These are phyloP conservation scores for Phortica okadai DNA, from an alignment of 2,888 invertebrate genomes.

Conservation along the genomic window DNA sequence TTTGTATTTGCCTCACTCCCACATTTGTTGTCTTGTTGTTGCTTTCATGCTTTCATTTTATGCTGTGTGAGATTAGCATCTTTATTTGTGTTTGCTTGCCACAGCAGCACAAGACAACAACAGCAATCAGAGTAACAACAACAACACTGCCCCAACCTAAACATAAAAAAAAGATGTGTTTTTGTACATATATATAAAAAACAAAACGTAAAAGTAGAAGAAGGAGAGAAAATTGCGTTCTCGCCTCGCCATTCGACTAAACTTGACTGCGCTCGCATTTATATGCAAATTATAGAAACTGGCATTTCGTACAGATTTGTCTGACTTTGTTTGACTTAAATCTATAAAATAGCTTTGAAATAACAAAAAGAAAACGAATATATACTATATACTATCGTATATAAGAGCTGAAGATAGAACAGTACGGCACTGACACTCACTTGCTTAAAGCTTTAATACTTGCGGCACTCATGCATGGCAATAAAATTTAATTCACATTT, in stretches of 20 bases:
- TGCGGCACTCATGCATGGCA: background rate
- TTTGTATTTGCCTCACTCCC: conserved; percentile 30
- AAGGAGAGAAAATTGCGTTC: conserved; percentile 42
- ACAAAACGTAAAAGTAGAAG: conserved; percentile 47
- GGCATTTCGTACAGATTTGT: conserved; percentile 61
- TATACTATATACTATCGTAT: background rate
- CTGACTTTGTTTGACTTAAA: conserved; percentile 57
- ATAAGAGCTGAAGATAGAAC: background rate
- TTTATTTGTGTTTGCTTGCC: conserved; percentile 69
- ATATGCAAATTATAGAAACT: conserved; percentile 69
- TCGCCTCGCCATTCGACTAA: background rate
- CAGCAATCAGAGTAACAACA: conserved; percentile 7
- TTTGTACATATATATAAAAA: conserved; percentile 34
- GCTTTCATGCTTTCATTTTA: conserved; percentile 53
- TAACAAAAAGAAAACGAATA: background rate
- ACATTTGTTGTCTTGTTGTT: conserved; percentile 39
- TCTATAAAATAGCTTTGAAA: conserved; percentile 16
- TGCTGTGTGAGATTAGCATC: conserved; percentile 62
- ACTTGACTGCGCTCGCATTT: conserved; percentile 53
- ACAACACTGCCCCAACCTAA: background rate
- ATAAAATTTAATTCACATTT: background rate
- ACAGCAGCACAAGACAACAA: conserved; percentile 48
- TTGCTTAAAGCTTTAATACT: conserved; percentile 11
- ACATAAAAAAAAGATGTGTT: background rate
- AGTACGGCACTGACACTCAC: background rate